phyloP scores from a whole-genome alignment of 1,140 invertebrate species.

The Drosophila tropicalis region DNA sequence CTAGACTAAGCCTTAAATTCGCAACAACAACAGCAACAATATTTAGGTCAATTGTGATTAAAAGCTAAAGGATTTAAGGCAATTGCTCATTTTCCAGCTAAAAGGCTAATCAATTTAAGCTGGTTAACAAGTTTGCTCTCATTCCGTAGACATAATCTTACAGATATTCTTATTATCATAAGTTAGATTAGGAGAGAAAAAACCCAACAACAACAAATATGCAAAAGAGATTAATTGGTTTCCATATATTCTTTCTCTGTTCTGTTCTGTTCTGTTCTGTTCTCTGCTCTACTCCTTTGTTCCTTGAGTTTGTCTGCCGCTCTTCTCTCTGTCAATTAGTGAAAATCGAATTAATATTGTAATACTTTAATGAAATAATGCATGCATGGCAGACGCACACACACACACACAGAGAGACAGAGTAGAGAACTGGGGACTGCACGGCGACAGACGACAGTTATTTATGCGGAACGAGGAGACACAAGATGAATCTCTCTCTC shows the following conservation, averaged over 20 bases:
- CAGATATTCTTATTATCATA: no score
- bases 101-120: no score
- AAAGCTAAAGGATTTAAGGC: slow-evolving; percentile 6
- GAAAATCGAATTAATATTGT: slow-evolving; percentile 81
- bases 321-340: slow-evolving; percentile 67
- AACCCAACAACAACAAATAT: no score
- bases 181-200: no score
- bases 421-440: not conserved
- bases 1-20: slow-evolving; percentile 21
- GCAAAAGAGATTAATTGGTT: no score
- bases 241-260: not conserved
- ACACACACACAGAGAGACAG: slow-evolving; percentile 25
- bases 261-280: no score
- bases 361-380: slow-evolving; percentile 81
- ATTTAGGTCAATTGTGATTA: slow-evolving; percentile 1
- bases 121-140: no score
- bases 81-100: not conserved
- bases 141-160: no score
- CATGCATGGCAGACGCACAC: slow-evolving; percentile 42
- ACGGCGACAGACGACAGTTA: slow-evolving; percentile 60
- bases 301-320: slow-evolving; percentile 18
- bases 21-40: slow-evolving; percentile 21
- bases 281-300: not conserved
- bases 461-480: slow-evolving; percentile 65
- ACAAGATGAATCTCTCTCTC: slow-evolving; percentile 68